These are phyloP conservation scores for Melieria picta DNA, from an alignment of 2,888 invertebrate species.

Conservation along the genomic window DNA sequence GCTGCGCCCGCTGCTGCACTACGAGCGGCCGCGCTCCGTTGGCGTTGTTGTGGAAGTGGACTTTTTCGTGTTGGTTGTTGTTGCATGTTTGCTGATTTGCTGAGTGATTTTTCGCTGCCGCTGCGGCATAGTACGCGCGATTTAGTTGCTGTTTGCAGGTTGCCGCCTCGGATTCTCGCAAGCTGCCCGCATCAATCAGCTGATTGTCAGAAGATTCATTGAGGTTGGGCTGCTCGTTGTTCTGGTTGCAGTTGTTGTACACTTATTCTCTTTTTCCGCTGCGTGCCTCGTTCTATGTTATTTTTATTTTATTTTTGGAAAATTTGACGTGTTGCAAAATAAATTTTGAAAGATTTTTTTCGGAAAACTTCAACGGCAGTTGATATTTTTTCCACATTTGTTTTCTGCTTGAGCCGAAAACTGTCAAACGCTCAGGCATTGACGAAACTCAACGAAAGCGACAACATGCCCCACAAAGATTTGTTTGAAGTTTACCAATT, in stretches of 20 bases:
- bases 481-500: no score
- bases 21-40: neutral
- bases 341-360: slow-evolving; percentile 22
- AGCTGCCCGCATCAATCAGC: slow-evolving; percentile 10
- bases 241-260: neutral
- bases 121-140: neutral
- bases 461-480: no score
- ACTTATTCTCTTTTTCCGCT: slow-evolving; percentile 2
- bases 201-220: no score
- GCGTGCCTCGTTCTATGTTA: neutral
- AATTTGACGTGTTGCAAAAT: slow-evolving; percentile 20
- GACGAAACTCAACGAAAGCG: no score
- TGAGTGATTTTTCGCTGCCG: slow-evolving; percentile 2
- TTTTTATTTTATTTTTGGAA: slow-evolving; percentile 1
- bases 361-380: no score
- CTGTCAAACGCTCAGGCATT: no score
- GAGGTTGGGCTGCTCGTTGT: neutral
- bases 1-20: neutral
- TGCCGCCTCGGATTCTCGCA: neutral
- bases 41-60: neutral
- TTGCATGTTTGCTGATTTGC: slow-evolving; percentile 12
- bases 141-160: neutral
- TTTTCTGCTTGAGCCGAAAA: no score
- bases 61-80: slow-evolving; percentile 4
- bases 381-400: no score